Conservation (phyloP, 30 jellyfish, hydroid and myxozoan species). For the Cassiopea andromeda region DNA sequence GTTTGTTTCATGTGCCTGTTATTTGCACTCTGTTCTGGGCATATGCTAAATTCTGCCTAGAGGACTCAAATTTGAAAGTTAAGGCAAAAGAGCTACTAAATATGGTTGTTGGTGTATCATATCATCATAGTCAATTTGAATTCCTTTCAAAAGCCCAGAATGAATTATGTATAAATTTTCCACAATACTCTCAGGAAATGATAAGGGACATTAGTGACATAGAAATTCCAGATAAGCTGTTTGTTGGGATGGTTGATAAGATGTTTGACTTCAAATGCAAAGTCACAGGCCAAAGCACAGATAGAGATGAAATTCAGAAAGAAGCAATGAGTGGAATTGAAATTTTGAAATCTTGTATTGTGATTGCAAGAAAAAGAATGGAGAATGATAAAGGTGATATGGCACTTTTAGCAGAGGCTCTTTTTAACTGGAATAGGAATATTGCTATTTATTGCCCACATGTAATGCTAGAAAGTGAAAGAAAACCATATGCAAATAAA, state of each 20-base stretch:
- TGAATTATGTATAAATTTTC: too few species aligned
- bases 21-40: constrained; percentile 2
- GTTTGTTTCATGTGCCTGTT: background rate
- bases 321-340: background rate
- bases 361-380: background rate
- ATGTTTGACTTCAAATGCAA: background rate
- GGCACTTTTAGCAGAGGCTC: background rate
- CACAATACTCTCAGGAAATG: background rate
- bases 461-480: constrained; percentile 26
- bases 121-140: background rate
- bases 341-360: background rate
- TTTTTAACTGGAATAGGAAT: constrained; percentile 15
- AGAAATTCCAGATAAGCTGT: background rate
- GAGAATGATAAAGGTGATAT: background rate
- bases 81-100: constrained; percentile 1
- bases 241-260: background rate
- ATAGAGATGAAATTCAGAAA: background rate
- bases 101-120: background rate
- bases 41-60: background rate
- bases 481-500: constrained; percentile 11
- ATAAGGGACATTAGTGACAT: background rate
- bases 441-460: constrained; percentile 3
- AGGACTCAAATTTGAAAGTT: background rate
- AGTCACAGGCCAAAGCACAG: background rate
- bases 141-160: background rate